Evolutionary conservation across 2,113 vertebrate genomes (phyloP).

Genomic region (Lepidothrix coronata): DNA sequence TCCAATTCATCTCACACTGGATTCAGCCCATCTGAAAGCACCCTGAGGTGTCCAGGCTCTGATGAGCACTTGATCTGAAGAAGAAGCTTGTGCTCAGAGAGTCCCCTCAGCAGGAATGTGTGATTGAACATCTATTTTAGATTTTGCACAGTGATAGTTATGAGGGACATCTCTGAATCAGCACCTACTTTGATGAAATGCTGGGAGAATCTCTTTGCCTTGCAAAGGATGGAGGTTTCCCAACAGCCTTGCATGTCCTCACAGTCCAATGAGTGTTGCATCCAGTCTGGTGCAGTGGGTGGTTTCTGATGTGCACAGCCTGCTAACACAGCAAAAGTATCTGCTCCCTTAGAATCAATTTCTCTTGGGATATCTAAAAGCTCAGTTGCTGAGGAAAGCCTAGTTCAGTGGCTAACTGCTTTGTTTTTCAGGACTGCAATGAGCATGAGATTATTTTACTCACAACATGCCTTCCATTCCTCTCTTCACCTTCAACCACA

Average conservation of each 20-base stretch:
- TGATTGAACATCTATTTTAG: not conserved
- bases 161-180: not conserved
- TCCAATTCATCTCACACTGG: not conserved
- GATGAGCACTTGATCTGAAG: not conserved
- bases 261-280: not conserved
- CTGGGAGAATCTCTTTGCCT: not conserved
- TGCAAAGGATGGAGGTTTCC: not conserved
- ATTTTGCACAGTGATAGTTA: not conserved
- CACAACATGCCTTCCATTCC: not conserved
- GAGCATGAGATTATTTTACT: not conserved
- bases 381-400: not conserved
- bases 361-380: not conserved
- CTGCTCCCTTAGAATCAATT: not conserved
- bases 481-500: not conserved
- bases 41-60: not conserved
- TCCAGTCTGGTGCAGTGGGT: not conserved
- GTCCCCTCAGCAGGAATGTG: not conserved
- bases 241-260: not conserved
- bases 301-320: not conserved
- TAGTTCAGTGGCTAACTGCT: not conserved
- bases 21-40: not conserved
- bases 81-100: not conserved
- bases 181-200: not conserved
- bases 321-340: not conserved
- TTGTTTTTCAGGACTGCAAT: not conserved